Percentiles rank a stretch among this genome's conserved stretches.
These are phyloP conservation scores for Lasius fuliginosus DNA, from an alignment of 2,888 invertebrate genomes.

Conservation along the genomic window DNA sequence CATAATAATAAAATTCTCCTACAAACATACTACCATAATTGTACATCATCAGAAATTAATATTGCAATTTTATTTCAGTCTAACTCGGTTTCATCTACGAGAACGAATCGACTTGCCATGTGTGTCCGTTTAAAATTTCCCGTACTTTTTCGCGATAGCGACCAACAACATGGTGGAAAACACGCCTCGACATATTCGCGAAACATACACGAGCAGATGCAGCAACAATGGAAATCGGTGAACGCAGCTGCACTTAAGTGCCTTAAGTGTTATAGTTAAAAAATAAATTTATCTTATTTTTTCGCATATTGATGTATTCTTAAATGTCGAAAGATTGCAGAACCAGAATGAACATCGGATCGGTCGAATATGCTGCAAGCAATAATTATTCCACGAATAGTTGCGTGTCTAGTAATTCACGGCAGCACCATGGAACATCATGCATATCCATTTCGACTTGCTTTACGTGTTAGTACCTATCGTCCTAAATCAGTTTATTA, in stretches of 20 bases:
- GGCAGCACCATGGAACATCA: conserved; percentile 29
- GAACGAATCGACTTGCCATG: conserved; percentile 10
- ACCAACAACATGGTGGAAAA: conserved; percentile 40
- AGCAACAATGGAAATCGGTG: conserved; percentile 73
- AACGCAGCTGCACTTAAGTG: conserved; percentile 74
- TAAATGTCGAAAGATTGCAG: background rate
- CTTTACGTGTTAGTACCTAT: conserved; percentile 55
- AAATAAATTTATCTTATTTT: background rate
- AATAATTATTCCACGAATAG: conserved; percentile 43
- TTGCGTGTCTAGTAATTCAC: conserved; percentile 56
- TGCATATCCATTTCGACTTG: conserved; percentile 46
- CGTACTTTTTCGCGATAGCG: conserved; percentile 45
- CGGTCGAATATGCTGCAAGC: conserved; percentile 16
- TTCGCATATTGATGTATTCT: background rate
- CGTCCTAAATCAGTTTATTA: conserved; percentile 69
- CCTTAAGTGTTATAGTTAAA: background rate
- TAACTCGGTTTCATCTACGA: background rate
- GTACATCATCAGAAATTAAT: background rate
- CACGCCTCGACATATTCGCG: conserved; percentile 57
- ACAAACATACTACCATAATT: background rate
- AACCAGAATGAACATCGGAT: background rate
- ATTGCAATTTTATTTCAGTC: background rate
- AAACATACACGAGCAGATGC: conserved; percentile 73
- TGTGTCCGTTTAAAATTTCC: conserved; percentile 3
- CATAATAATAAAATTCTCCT: background rate